These are phyloP conservation scores for Centropyge bicolor DNA, from an alignment of 2,797 vertebrate genomes.

Conservation along the genomic window DNA sequence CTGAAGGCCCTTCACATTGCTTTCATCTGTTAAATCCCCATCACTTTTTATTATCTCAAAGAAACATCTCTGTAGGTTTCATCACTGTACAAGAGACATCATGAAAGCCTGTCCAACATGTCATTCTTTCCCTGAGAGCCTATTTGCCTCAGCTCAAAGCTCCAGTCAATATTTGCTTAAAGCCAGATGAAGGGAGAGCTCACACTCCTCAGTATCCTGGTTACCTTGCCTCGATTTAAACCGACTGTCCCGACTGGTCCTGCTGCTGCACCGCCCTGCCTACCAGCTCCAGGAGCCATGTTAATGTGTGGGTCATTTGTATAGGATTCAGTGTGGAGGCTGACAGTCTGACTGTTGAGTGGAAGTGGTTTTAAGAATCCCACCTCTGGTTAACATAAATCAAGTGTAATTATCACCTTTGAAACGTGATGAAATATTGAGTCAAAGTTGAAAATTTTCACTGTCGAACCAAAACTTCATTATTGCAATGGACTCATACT, in stretches of 20 bases:
- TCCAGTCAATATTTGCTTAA: slow-evolving; percentile 84
- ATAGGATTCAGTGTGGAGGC: slow-evolving; percentile 15
- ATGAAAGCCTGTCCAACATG: slow-evolving; percentile 34
- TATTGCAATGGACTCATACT: neutral
- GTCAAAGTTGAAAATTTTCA: no score
- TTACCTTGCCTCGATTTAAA: slow-evolving; percentile 62
- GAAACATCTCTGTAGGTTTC: neutral
- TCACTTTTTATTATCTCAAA: neutral
- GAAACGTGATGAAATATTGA: neutral
- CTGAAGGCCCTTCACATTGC: neutral
- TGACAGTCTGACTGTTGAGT: neutral
- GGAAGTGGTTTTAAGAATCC: neutral
- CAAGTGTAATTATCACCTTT: neutral
- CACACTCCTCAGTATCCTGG: slow-evolving; percentile 80
- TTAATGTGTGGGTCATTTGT: slow-evolving; percentile 27
- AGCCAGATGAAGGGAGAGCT: slow-evolving; percentile 66
- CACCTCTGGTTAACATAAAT: no score
- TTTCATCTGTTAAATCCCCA: neutral
- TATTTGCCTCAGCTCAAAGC: slow-evolving; percentile 72
- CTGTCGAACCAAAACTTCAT: neutral
- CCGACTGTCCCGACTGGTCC: slow-evolving; percentile 73
- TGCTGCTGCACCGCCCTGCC: slow-evolving; percentile 63
- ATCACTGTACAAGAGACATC: slow-evolving; percentile 18
- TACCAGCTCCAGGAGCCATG: slow-evolving; percentile 34
- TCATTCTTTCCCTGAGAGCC: slow-evolving; percentile 59